Conservation (phyloP, 2,888 invertebrate genomes). For the Eubasilissa splendida region DNA sequence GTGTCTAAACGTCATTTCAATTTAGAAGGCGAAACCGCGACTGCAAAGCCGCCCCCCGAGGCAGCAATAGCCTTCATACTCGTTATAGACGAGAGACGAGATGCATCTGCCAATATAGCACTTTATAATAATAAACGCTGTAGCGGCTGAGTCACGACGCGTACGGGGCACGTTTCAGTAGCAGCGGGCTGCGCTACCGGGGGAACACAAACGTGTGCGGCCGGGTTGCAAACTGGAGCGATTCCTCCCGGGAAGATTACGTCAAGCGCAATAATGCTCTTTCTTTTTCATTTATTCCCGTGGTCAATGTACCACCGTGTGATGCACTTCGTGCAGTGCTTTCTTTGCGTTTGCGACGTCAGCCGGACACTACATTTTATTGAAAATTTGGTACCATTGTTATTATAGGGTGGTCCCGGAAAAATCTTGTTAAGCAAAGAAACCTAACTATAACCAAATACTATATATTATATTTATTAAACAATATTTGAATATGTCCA, state of each 20-base stretch:
- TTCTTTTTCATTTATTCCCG: too few species aligned
- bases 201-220: not conserved
- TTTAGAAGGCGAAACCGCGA: not conserved
- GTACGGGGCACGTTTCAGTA: conserved; percentile 51
- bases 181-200: conserved; percentile 20
- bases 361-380: too few species aligned
- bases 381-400: too few species aligned
- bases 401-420: too few species aligned
- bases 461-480: too few species aligned
- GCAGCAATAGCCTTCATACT: conserved; percentile 35
- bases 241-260: conserved; percentile 7
- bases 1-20: not conserved
- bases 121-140: conserved; percentile 23
- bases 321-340: too few species aligned
- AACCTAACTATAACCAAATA: too few species aligned
- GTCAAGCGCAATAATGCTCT: not conserved
- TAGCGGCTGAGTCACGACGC: conserved; percentile 48
- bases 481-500: too few species aligned
- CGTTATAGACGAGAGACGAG: conserved; percentile 37
- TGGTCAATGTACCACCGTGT: too few species aligned
- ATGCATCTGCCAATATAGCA: conserved; percentile 42
- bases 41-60: not conserved
- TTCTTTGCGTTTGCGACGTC: too few species aligned
- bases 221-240: not conserved
- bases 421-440: too few species aligned